Base-by-base conservation (phyloP, 2,797 vertebrate species). In the Avahi laniger region DNA sequence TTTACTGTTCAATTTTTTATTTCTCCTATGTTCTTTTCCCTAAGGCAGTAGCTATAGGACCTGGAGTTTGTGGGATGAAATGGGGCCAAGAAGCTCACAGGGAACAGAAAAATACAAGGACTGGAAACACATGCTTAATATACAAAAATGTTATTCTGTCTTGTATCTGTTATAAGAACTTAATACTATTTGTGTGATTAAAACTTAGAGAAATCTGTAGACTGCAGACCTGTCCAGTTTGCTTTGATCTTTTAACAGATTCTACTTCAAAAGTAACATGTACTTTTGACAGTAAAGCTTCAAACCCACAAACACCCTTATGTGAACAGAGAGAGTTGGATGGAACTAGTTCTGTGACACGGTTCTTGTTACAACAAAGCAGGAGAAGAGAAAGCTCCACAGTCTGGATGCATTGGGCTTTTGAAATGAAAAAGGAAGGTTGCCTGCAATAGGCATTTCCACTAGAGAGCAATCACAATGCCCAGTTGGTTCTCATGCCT, bases 331-430 rank as follows among this genome's bases (percentile, higher is more conserved):
- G 50, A n/a, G 35, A 85, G 26, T n/a, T 78, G 52, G 35, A 67
- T 63, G 65, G 81, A 78, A 61, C 63, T 89, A 65, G 52, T 87
- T 85, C 33, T 81, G 11, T 84, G 70, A 41, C 11, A 5, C 26
- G 33, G 50, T 69, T 95, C 52, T 70, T 89, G 78, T 87, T 78
- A 72, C 43, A 96, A 63, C 82, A 89, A 97, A 86, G 57, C 94
- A 75, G n/a, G 22, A 41, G 8, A 72, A 52, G 41, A 95, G 43
- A 89, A 30, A 81, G 35, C 33, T n/a, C 65, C 2, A 0, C 22
- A 50, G 14, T 73, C 79, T 82, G 85, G 88, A 52, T 91, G 38
- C 61, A 52, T 35, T 76, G 78, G 89, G 48, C 65, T 79, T 95
- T 89, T 69, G 79, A 92, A 94, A 95, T 84, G 50, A 95, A 96